Percentiles rank a stretch among this genome's conserved stretches.
These are phyloP conservation scores for Coregonus ussuriensis DNA, from an alignment of 2,797 vertebrate species.

Conservation along the genomic window DNA sequence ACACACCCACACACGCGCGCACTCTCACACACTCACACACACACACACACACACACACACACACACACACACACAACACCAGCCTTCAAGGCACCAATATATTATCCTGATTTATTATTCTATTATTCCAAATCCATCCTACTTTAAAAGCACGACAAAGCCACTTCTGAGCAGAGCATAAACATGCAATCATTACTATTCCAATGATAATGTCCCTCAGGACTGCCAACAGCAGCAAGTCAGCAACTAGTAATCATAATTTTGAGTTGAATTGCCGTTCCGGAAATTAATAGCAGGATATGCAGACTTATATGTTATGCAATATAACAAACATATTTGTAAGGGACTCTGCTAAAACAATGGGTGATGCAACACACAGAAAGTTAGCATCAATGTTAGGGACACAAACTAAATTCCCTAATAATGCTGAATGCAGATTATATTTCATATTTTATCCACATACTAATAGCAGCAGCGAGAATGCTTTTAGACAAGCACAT, in stretches of 20 bases:
- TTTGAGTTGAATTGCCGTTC: slow-evolving; percentile 23
- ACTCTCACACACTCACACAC: slow-evolving; percentile 4
- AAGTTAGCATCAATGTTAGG: neutral
- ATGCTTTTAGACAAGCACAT: neutral
- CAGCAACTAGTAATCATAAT: slow-evolving; percentile 26
- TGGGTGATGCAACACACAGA: neutral
- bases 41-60: slow-evolving; percentile 2
- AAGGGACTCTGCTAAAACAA: neutral
- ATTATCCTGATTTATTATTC: slow-evolving; percentile 6
- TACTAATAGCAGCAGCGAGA: neutral
- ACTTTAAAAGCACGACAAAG: slow-evolving; percentile 14
- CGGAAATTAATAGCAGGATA: slow-evolving; percentile 6
- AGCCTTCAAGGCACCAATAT: slow-evolving; percentile 28
- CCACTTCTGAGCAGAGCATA: slow-evolving; percentile 17
- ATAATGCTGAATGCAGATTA: neutral
- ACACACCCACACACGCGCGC: neutral
- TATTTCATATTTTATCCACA: neutral
- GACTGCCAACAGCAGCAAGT: slow-evolving; percentile 28
- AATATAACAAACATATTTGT: neutral
- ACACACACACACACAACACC: slow-evolving; percentile 32
- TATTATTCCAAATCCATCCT: neutral
- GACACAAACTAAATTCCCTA: neutral
- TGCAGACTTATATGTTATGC: neutral
- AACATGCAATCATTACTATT: slow-evolving; percentile 39
- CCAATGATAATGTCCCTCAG: slow-evolving; percentile 15